A percentile compares a stretch with the other conserved stretches of the same genome.
Evolutionary conservation across 2,888 invertebrate genomes (phyloP).

Genomic region (Drosophila anomalata): DNA sequence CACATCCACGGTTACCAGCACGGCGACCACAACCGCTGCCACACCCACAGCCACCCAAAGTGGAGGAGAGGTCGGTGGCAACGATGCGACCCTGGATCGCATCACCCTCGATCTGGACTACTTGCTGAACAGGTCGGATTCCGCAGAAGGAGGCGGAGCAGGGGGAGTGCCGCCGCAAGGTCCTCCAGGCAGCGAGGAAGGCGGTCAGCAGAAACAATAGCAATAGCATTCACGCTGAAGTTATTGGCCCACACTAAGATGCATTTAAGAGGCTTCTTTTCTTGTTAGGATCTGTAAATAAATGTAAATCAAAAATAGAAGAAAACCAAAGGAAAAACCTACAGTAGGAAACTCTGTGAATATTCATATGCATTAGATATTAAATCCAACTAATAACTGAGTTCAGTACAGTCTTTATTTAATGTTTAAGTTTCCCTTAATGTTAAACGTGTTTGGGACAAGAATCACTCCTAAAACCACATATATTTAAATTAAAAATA

Average conservation of each 20-base stretch:
- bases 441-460: conserved; percentile 16
- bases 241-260: conserved; percentile 27
- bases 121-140: conserved; percentile 87
- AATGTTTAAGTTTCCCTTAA: background rate
- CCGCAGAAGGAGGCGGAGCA: conserved; percentile 45
- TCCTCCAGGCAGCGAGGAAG: conserved; percentile 61
- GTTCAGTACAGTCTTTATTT: conserved; percentile 3
- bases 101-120: conserved; percentile 93
- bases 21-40: conserved; percentile 53
- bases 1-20: conserved; percentile 50
- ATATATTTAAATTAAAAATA: conserved; percentile 28
- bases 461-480: conserved; percentile 22
- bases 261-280: conserved; percentile 37
- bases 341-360: conserved; percentile 35
- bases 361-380: conserved; percentile 12
- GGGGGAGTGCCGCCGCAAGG: conserved; percentile 65
- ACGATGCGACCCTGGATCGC: conserved; percentile 88
- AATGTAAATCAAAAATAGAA: conserved; percentile 31
- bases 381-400: conserved; percentile 9
- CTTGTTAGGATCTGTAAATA: conserved; percentile 31
- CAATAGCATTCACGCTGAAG: conserved; percentile 26
- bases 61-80: conserved; percentile 33
- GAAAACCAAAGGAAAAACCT: background rate
- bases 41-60: conserved; percentile 56
- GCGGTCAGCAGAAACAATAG: conserved; percentile 46